phyloP scores from a whole-genome alignment of 2,113 vertebrate genomes.

The Felis chaus region DNA sequence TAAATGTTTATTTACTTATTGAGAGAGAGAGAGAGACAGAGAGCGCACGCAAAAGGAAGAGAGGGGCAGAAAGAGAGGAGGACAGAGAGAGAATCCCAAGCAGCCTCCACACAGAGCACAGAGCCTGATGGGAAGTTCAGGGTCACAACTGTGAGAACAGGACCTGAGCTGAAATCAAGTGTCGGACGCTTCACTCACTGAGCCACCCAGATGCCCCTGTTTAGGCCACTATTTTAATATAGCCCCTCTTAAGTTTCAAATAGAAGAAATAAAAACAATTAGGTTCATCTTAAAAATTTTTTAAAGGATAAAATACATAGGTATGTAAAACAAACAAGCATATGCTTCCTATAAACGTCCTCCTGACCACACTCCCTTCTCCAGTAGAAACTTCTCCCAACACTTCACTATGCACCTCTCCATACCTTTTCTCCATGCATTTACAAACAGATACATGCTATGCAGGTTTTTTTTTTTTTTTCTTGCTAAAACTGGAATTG shows the following conservation, averaged over 20 bases:
- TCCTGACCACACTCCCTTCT: not conserved
- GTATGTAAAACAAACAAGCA: not conserved
- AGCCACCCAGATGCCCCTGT: too few relatives aligned
- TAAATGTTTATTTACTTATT: too few relatives aligned
- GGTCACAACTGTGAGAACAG: too few relatives aligned
- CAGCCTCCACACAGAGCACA: too few relatives aligned
- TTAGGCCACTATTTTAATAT: not conserved
- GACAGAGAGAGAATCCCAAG: too few relatives aligned
- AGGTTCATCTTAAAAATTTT: not conserved
- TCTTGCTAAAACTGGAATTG: not conserved
- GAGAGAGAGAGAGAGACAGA: too few relatives aligned
- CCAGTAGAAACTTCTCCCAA: not conserved
- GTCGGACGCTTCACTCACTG: too few relatives aligned
- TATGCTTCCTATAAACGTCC: not conserved
- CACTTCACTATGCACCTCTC: not conserved
- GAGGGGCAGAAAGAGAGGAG: too few relatives aligned
- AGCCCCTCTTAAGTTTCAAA: constrained; percentile 2
- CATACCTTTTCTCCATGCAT: not conserved
- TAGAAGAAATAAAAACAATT: constrained; percentile 16
- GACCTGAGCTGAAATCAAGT: too few relatives aligned
- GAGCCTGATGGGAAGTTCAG: too few relatives aligned
- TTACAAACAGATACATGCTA: not conserved
- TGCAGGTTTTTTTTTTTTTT: not conserved
- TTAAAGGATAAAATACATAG: not conserved
- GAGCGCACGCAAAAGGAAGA: too few relatives aligned